Base-by-base conservation (phyloP, 2,113 vertebrate species). In the Semicossyphus pulcher region DNA sequence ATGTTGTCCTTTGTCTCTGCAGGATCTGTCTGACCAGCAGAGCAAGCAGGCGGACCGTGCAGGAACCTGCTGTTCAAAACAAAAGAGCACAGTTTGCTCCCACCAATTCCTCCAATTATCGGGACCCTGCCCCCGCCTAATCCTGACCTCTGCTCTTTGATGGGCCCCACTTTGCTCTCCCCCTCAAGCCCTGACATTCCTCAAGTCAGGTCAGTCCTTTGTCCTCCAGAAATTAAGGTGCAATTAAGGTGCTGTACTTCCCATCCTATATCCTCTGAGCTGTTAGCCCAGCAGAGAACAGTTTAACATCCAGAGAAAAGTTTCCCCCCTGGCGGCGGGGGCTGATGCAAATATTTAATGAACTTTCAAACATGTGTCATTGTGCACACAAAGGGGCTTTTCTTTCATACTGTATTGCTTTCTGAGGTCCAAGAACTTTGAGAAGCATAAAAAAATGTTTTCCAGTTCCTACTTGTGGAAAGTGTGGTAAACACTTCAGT, bases 21-120 rank as follows among this genome's bases (percentile, higher is more conserved):
- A 87, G 75, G 73, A 68, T 81, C 72, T 68, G 60, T 31, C 15
- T 58, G 53, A 63, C 67, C 75, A 64, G 63, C 66, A 77, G 63
- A 88, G 91, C 94, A 85, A 82, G 77, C 90, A 88, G 83, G 76
- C 31, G 64, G 88, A 94, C 92, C 92, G 89, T 89, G 90, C 87
- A 81, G 87, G 70, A 88, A 83, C 71, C 78, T 81, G 86, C 94
- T 95, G 94, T 94, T 91, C 85, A 86, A 93, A 86, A 91, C 89
- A 92, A 95, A 96, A 91, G 94, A 91, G 87, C 94, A 92, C 91
- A 94, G 91, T 93, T 92, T 89, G 83, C 65, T 56, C 72, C 83
- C 84, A 90, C 86, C 76, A 62, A 83, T 81, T 90, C 67, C 76
- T 81, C 78, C 82, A 90, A 93, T 92, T 93, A 93, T 86, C 34